phyloP scores from a whole-genome alignment of 1,140 invertebrate genomes.

The Drosophila pectinifera region DNA sequence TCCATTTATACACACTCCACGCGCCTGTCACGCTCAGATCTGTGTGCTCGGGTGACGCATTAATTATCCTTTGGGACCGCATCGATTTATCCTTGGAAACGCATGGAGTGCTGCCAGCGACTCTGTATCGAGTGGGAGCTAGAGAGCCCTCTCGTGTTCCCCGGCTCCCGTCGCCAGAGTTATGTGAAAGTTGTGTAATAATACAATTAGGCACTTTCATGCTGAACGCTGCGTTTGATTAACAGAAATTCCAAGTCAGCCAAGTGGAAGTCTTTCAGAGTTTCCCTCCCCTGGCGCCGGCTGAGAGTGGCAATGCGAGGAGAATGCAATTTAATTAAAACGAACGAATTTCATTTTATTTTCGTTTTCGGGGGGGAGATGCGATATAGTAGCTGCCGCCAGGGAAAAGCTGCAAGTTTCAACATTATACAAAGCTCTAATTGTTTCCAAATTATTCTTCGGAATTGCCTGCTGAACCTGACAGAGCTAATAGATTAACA shows the following conservation, averaged over 20 bases:
- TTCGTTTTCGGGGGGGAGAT: conserved; percentile 35
- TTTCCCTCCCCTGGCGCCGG: conserved; percentile 4
- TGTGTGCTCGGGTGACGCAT: conserved; percentile 53
- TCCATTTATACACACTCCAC: background rate
- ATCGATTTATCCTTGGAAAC: conserved; percentile 69
- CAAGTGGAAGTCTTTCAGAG: conserved; percentile 32
- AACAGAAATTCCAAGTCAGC: conserved; percentile 69
- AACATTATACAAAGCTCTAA: conserved; percentile 7
- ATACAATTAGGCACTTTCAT: conserved; percentile 80
- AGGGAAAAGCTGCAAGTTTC: conserved; percentile 43
- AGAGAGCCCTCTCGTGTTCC: conserved; percentile 24
- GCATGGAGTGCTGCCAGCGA: conserved; percentile 70
- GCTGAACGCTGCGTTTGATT: conserved; percentile 72
- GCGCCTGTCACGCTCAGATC: conserved; percentile 59
- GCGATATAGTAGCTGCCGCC: conserved; percentile 1
- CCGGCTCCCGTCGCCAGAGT: conserved; percentile 1
- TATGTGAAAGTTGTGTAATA: conserved; percentile 72
- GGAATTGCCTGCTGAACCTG: too few species aligned
- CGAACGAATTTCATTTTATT: conserved; percentile 62
- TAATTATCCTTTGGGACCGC: conserved; percentile 76
- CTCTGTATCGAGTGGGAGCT: conserved; percentile 57
- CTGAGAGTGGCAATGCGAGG: conserved; percentile 39
- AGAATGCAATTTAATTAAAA: conserved; percentile 81
- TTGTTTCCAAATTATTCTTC: conserved; percentile 13
- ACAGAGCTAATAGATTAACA: too few species aligned